Conservation (phyloP, 1,140 invertebrate species). For the Apocrypta bakeri region DNA sequence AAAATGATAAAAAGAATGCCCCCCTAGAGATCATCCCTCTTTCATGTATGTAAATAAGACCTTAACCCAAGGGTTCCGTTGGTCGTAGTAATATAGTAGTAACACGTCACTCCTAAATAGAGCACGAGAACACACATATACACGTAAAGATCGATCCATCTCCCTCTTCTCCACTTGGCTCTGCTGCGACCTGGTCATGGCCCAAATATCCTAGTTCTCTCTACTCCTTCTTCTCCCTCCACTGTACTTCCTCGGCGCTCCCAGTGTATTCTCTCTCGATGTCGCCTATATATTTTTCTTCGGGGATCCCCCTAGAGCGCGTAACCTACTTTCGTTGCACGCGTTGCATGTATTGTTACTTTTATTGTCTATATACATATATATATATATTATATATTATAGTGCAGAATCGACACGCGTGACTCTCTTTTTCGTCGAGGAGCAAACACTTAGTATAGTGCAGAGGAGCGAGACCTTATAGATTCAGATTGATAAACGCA, state of each 20-base stretch:
- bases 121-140: background rate
- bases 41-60: constrained; percentile 9
- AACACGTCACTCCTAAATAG: background rate
- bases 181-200: constrained; percentile 68
- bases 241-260: background rate
- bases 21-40: constrained; percentile 12
- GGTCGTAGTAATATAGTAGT: too few species aligned
- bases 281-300: constrained; percentile 56
- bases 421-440: constrained; percentile 21
- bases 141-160: constrained; percentile 17
- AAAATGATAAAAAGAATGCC: background rate
- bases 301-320: constrained; percentile 66
- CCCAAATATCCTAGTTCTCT: constrained; percentile 66
- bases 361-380: too few species aligned
- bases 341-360: background rate
- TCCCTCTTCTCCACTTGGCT: background rate
- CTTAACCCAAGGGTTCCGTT: background rate
- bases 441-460: background rate
- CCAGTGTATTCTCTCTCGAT: background rate
- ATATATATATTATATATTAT: too few species aligned
- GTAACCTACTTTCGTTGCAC: constrained; percentile 65
- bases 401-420: background rate
- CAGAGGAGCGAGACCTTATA: background rate
- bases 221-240: constrained; percentile 34
- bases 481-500: constrained; percentile 12